These are phyloP conservation scores for Melieria picta DNA, from an alignment of 2,888 invertebrate species.

Conservation along the genomic window DNA sequence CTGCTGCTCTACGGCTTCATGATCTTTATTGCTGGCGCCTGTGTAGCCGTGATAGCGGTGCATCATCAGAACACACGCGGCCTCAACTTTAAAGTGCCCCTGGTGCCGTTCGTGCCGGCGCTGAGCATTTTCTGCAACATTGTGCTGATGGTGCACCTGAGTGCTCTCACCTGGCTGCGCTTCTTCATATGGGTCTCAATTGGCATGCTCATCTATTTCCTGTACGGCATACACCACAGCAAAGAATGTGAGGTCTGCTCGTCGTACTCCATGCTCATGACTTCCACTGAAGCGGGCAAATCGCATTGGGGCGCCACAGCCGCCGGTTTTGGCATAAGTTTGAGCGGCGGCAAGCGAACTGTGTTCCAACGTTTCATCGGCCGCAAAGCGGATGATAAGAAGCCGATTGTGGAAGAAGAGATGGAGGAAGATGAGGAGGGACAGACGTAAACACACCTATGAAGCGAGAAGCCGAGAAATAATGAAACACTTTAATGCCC, in stretches of 20 bases:
- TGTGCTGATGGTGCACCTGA: slow-evolving; percentile 84
- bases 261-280: slow-evolving; percentile 75
- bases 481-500: neutral
- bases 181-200: slow-evolving; percentile 88
- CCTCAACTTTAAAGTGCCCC: slow-evolving; percentile 80
- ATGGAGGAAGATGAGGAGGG: slow-evolving; percentile 37
- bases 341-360: slow-evolving; percentile 47
- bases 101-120: slow-evolving; percentile 82
- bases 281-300: slow-evolving; percentile 72
- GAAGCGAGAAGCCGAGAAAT: neutral
- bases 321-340: slow-evolving; percentile 45
- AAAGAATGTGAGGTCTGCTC: slow-evolving; percentile 74
- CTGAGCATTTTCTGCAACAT: slow-evolving; percentile 84
- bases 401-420: slow-evolving; percentile 57
- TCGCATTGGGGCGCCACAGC: slow-evolving; percentile 72
- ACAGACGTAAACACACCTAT: slow-evolving; percentile 28
- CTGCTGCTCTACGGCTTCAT: slow-evolving; percentile 73
- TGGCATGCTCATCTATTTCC: slow-evolving; percentile 84
- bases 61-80: slow-evolving; percentile 80
- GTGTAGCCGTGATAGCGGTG: slow-evolving; percentile 79
- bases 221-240: slow-evolving; percentile 87
- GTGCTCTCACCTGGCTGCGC: slow-evolving; percentile 83
- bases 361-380: slow-evolving; percentile 61
- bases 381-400: slow-evolving; percentile 58
- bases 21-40: slow-evolving; percentile 72